Evolutionary conservation across 2,113 vertebrate species (phyloP), one percentile per base, ranked within the genome.

Genomic region (Steatornis caripensis): DNA sequence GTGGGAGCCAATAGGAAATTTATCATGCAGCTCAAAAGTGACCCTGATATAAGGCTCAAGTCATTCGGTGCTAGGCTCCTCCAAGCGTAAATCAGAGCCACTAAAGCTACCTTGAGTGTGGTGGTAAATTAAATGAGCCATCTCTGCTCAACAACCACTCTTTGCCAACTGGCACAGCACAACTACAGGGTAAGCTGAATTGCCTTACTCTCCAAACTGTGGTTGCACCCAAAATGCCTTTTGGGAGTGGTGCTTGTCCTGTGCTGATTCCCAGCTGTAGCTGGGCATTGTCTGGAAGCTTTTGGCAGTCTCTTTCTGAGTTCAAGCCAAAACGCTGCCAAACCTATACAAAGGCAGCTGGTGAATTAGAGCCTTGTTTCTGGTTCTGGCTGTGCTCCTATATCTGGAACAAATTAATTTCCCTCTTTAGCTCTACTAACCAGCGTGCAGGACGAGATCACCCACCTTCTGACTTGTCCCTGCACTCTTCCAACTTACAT

Each of bases 381-480:
- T 65, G 24, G 20, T 71, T 81, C 41, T 85, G 45, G 5, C 46
- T 18, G 2, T 53, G 72, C 39, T 91, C 18, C 48, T 75, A 1
- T 26, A 71, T 9, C 15, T 91, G 48, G 6, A 34, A 8, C 34
- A 91, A 84, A 71, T 74, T 70, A 0, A 21, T 84, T 70, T 80
- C 36, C 27, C 32, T 81, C 51, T 88, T 90, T 46, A 62, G 15
- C 29, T 51, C 19, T 72, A 8, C 34, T 69, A 57, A 57, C 4
- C 45, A 88, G 45, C 10, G 5, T 17, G 15, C 26, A 53, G 62
- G 57, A 75, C 0, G 0, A 77, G 49, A 69, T 74, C 36, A 72
- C 22, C 0, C 0, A 49, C 20, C 26, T 58, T 45, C 76, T 71
- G 69, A 39, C 23, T 92, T 2, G 1, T 23, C n/a, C 29, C 21